Evolutionary conservation across 2,888 invertebrate genomes (phyloP), one percentile per base, ranked within the genome.

Genomic region (Hanleya hanleyi): DNA sequence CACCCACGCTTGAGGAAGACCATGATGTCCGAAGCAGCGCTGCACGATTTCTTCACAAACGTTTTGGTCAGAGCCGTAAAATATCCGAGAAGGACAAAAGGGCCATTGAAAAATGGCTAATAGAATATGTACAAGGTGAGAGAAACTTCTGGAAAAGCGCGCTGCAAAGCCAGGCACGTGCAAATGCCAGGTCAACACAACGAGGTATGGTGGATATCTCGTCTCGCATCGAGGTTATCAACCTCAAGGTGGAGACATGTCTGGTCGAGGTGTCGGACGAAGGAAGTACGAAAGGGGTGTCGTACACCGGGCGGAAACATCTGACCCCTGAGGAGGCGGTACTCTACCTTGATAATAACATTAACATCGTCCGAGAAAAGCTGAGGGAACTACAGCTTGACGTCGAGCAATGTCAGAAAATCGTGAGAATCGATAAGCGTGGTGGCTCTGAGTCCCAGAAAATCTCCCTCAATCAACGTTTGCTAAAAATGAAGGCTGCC

Each of bases 1-100:
- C n/a, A n/a, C n/a, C n/a, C 12, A 67, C 9, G 22, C 26, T 49
- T 9, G 0, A 47, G 2, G 49, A 65, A 33, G 84, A 84, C 32
- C 49, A 74, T 32, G 86, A 84, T 62, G 82, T 84, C 26, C 83
- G 81, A 67, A 78, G 79, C 22, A 79, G 77, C 37, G 84, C 83
- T 12, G 78, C 78, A 29, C 79, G 78, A 0, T 84, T 84, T 70
- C 82, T 84, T 5, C 86, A 86, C 64, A 83, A 81, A 72, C 80
- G 81, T 64, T 86, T 86, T 75, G 86, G 86, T 5, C 83, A 82
- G 22, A 84, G 84, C 67, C 84, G 83, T 70, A 73, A 82, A 22
- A 77, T 86, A 0, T 81, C 83, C n/a, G 83, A 86, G 65, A 78
- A 77, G 37, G 86, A 84, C 79, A 86, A 84, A 74, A 84, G 83